Conservation (phyloP, 1,140 invertebrate genomes). For the Drosophila pseudoobscura region DNA sequence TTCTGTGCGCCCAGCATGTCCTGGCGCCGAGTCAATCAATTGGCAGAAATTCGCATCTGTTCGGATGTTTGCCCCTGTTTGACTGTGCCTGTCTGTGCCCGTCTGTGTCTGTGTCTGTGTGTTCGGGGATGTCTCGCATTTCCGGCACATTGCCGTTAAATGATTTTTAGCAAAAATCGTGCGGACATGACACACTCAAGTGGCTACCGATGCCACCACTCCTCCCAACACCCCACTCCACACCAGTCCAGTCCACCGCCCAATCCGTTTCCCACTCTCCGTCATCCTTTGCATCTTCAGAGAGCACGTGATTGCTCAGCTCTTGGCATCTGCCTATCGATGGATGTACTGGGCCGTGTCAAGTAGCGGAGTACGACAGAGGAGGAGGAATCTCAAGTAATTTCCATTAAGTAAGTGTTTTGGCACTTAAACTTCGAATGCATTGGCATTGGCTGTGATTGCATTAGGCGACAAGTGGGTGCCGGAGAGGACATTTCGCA, state of each 20-base stretch:
- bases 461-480: conserved; percentile 54
- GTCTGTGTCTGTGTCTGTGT: conserved; percentile 18
- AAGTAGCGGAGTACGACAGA: conserved; percentile 27
- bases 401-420: conserved; percentile 81
- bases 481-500: conserved; percentile 3
- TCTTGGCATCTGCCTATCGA: conserved; percentile 47
- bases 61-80: conserved; percentile 4
- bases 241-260: not conserved
- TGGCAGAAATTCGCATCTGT: conserved; percentile 58
- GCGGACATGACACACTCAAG: conserved; percentile 80
- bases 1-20: not conserved
- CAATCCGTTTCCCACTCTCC: conserved; percentile 9
- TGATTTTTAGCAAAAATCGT: conserved; percentile 81
- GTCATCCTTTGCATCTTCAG: not conserved
- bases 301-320: conserved; percentile 69
- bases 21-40: conserved; percentile 62
- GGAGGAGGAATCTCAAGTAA: conserved; percentile 57
- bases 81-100: not conserved
- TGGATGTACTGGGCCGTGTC: conserved; percentile 47
- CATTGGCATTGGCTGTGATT: conserved; percentile 67
- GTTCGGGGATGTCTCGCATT: conserved; percentile 57
- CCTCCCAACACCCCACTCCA: conserved; percentile 2
- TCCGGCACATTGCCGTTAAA: conserved; percentile 72
- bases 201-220: conserved; percentile 36
- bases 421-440: conserved; percentile 66